Percentiles rank a stretch among this genome's conserved stretches.
Conservation (phyloP, 1,140 invertebrate species). For the Hyposmocoma kahamanoa region DNA sequence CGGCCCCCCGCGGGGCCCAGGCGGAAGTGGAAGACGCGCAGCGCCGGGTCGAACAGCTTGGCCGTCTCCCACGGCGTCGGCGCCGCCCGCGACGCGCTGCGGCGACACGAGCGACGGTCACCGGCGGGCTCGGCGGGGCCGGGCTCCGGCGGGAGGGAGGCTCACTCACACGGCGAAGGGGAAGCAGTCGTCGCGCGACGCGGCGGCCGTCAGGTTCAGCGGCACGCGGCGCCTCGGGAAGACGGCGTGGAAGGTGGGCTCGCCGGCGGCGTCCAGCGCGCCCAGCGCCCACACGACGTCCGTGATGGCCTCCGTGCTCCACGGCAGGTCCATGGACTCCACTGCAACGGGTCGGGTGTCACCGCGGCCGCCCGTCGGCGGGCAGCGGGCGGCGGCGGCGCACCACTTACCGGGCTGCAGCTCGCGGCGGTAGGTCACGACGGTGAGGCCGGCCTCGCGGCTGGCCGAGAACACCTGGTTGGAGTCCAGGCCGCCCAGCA, state of each 20-base stretch:
- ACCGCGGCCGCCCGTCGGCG: neutral
- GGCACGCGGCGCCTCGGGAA: conserved; percentile 83
- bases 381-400: neutral
- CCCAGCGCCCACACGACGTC: conserved; percentile 92
- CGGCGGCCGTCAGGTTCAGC: conserved; percentile 79
- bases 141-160: neutral
- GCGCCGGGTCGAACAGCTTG: conserved; percentile 84
- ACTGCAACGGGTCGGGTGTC: conserved; percentile 62
- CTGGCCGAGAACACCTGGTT: conserved; percentile 83
- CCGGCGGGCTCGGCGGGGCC: neutral
- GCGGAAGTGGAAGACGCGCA: conserved; percentile 78
- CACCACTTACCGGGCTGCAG: conserved; percentile 78
- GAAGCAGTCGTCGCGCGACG: conserved; percentile 80
- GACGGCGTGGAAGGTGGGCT: conserved; percentile 88
- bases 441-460: conserved; percentile 83
- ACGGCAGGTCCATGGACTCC: conserved; percentile 86
- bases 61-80: conserved; percentile 79
- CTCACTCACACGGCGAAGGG: conserved; percentile 76
- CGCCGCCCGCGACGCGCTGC: conserved; percentile 14
- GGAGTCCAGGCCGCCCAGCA: conserved; percentile 84
- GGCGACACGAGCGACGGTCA: too few species aligned
- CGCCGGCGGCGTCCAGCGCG: conserved; percentile 82
- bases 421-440: conserved; percentile 84
- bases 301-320: conserved; percentile 77
- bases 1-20: conserved; percentile 39